Evolutionary conservation across 2,797 vertebrate species (phyloP).

Genomic region (Netta rufina): DNA sequence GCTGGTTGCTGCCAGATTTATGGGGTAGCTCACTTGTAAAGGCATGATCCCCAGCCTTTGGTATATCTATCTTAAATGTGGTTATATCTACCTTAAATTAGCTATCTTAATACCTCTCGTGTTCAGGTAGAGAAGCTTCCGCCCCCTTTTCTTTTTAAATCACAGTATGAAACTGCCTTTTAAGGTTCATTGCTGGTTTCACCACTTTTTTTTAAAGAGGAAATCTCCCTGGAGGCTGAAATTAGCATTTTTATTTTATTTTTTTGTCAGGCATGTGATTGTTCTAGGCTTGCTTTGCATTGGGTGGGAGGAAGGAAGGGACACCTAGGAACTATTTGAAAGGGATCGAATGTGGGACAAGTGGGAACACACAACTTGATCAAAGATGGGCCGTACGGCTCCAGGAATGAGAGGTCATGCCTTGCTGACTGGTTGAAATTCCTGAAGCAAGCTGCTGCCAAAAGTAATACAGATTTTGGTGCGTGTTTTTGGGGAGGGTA

Average conservation of each 20-base stretch:
- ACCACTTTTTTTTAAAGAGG: not conserved
- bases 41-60: too few species aligned
- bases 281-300: not conserved
- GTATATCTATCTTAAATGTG: not conserved
- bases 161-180: not conserved
- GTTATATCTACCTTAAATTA: not conserved
- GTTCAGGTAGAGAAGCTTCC: not conserved
- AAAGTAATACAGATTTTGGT: not conserved
- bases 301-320: not conserved
- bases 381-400: not conserved
- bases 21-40: not conserved
- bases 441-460: not conserved
- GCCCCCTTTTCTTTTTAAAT: not conserved
- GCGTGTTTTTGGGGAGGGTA: not conserved
- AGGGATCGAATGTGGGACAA: not conserved
- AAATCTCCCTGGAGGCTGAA: not conserved
- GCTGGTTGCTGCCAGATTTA: not conserved
- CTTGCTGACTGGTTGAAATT: not conserved
- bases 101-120: not conserved
- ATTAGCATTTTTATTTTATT: not conserved
- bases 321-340: not conserved
- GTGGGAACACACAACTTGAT: conserved; percentile 1
- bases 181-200: not conserved
- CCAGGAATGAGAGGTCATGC: conserved; percentile 18
- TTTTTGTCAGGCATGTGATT: not conserved